A percentile compares a stretch with the other conserved stretches of the same genome.
phyloP scores from a whole-genome alignment of 2,797 vertebrate species.

The Pangasius djambal region DNA sequence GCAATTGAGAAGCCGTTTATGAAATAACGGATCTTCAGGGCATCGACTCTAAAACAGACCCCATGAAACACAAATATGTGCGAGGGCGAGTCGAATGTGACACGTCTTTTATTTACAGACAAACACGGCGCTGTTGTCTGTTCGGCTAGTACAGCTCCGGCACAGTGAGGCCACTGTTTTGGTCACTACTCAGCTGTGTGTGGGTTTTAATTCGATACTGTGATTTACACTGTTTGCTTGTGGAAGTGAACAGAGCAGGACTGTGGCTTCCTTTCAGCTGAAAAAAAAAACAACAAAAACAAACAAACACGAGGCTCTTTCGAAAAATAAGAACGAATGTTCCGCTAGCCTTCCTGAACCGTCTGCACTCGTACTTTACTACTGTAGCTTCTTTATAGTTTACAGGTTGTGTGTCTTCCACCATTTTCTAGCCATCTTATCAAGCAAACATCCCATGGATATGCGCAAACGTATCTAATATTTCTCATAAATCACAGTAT shows the following conservation, averaged over 20 bases:
- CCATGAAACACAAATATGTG: constrained; percentile 26
- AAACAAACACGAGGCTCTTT: constrained; percentile 33
- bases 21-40: constrained; percentile 5
- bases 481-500: not conserved
- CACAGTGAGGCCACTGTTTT: constrained; percentile 44
- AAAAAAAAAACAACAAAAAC: not conserved
- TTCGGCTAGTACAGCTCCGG: not conserved
- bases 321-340: not conserved
- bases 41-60: not conserved
- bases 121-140: constrained; percentile 43
- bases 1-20: not conserved
- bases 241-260: constrained; percentile 52
- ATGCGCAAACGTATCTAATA: not conserved
- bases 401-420: not conserved
- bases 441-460: no score
- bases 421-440: not conserved
- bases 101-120: constrained; percentile 30
- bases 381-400: not conserved
- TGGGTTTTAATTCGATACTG: constrained; percentile 30
- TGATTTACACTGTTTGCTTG: constrained; percentile 42
- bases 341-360: not conserved
- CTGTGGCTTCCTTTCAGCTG: constrained; percentile 63
- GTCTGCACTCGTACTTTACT: not conserved
- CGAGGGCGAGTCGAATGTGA: constrained; percentile 28
- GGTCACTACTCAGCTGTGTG: constrained; percentile 31